Evolutionary conservation across 92 coral and sea anemone genomes (phyloP).

Genomic region (Hydrozoanthus gracilis): DNA sequence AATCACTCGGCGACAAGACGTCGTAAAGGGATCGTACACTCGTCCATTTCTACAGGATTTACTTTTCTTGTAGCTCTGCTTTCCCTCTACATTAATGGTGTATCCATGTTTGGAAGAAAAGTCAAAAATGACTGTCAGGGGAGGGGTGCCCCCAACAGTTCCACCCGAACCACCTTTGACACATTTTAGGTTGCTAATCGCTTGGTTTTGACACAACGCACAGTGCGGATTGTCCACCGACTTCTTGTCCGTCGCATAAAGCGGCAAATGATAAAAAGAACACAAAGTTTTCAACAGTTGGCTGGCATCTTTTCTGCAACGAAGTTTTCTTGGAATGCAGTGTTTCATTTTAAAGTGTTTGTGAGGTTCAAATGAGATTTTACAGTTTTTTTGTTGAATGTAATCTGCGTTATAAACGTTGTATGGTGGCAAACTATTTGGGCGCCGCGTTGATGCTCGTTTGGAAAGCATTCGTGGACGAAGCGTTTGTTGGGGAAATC

Average conservation of each 20-base stretch:
- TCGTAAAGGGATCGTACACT: conserved; percentile 22
- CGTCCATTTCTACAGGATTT: not conserved
- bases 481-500: not conserved
- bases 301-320: conserved; percentile 6
- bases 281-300: conserved; percentile 16
- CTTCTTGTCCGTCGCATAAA: not conserved
- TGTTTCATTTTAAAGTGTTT: not conserved
- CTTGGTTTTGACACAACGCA: not conserved
- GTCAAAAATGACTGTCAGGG: conserved; percentile 31
- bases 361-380: conserved; percentile 7
- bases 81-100: conserved; percentile 14
- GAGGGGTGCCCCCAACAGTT: not conserved
- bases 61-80: not conserved
- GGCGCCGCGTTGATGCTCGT: not conserved
- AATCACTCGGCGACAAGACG: conserved; percentile 10
- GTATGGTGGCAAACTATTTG: not conserved
- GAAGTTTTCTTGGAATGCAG: conserved; percentile 25
- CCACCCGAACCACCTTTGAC: not conserved
- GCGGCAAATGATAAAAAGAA: conserved; percentile 34
- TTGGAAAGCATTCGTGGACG: not conserved
- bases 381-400: conserved; percentile 7
- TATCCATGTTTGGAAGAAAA: conserved; percentile 17
- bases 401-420: not conserved
- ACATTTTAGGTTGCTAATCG: conserved; percentile 1
- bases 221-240: conserved; percentile 35